Conservation (phyloP, 2,113 vertebrate species). For the Pseudopodoces humilis region DNA sequence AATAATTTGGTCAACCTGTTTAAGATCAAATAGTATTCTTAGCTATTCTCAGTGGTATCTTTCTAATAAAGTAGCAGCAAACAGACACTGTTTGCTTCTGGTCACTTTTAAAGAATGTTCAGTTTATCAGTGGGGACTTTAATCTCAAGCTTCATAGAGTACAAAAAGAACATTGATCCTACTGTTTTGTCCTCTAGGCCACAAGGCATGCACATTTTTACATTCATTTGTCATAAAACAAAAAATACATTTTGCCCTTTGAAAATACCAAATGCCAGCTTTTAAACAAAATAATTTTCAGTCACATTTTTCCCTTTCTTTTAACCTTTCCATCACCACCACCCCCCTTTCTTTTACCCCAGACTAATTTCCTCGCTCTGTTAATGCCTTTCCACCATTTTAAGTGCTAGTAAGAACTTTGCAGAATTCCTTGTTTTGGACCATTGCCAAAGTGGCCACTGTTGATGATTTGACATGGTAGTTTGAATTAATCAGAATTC, state of each 20-base stretch:
- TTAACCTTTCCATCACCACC: constrained; percentile 40
- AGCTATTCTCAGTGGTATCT: constrained; percentile 84
- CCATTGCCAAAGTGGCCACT: constrained; percentile 26
- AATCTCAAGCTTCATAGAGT: constrained; percentile 85
- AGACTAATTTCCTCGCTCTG: constrained; percentile 10
- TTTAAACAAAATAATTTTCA: constrained; percentile 69
- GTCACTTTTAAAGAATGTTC: constrained; percentile 86
- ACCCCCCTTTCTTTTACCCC: background rate
- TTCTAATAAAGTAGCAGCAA: constrained; percentile 85
- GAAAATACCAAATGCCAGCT: constrained; percentile 67
- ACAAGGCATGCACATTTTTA: constrained; percentile 71
- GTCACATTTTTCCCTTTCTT: constrained; percentile 37
- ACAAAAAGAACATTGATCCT: constrained; percentile 81
- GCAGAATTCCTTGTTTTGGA: constrained; percentile 30
- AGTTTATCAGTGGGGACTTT: constrained; percentile 83
- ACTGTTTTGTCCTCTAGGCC: constrained; percentile 77
- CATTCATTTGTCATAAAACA: constrained; percentile 73
- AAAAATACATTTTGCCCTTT: constrained; percentile 73
- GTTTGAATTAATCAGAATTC: constrained; percentile 41
- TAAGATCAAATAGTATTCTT: constrained; percentile 85
- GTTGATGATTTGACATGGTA: constrained; percentile 13
- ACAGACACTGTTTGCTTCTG: constrained; percentile 85
- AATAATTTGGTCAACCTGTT: constrained; percentile 84
- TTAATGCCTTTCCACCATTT: constrained; percentile 10
- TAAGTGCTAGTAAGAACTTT: constrained; percentile 29